These are phyloP conservation scores for Pelochelys cantorii DNA, from an alignment of 2,797 vertebrate genomes.

Conservation along the genomic window DNA sequence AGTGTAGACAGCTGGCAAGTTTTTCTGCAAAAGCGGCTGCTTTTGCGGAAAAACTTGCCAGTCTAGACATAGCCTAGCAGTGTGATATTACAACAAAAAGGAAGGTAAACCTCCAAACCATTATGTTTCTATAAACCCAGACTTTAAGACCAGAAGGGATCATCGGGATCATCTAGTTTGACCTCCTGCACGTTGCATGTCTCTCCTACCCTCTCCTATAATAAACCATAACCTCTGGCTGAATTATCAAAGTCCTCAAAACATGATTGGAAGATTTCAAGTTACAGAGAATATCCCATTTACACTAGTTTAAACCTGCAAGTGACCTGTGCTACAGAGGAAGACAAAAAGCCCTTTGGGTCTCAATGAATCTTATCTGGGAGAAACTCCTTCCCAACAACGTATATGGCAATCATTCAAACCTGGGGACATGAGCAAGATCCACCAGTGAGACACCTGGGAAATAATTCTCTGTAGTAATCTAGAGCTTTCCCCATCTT, in stretches of 20 bases:
- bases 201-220: neutral
- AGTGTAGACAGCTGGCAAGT: too few species aligned
- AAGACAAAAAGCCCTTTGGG: neutral
- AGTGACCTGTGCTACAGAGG: neutral
- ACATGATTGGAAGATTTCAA: neutral
- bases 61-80: too few species aligned
- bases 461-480: neutral
- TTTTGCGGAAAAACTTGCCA: too few species aligned
- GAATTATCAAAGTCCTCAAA: neutral
- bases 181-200: neutral
- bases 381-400: neutral
- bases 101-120: fast-evolving
- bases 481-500: neutral
- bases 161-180: neutral
- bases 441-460: neutral
- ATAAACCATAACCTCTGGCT: neutral
- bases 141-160: neutral
- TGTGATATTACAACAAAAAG: neutral
- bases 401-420: neutral
- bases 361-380: neutral
- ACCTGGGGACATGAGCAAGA: neutral
- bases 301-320: too few species aligned
- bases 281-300: neutral
- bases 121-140: neutral
- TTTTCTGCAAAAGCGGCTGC: too few species aligned